Conservation (phyloP, 2,888 invertebrate species). For the Siphlonurus alternatus region DNA sequence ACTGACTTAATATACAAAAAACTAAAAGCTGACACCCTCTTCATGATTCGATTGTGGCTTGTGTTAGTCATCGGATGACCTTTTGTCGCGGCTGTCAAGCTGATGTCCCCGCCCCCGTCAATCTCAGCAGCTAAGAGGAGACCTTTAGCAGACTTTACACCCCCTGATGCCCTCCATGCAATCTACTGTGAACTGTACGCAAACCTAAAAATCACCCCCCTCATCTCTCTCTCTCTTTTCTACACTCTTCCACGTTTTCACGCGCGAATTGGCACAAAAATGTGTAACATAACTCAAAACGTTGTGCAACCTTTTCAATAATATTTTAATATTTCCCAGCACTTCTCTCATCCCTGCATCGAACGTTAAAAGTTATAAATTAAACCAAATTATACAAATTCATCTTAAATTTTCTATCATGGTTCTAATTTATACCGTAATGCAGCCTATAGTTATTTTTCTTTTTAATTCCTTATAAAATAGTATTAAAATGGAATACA, state of each 20-base stretch:
- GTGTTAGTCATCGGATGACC: neutral
- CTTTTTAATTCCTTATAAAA: too few relatives aligned
- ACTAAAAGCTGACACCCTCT: neutral
- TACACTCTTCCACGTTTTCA: neutral
- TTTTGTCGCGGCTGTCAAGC: neutral
- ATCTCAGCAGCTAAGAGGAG: neutral
- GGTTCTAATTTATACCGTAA: too few relatives aligned
- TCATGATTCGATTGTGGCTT: neutral
- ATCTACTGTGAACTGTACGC: neutral
- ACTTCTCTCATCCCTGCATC: too few relatives aligned
- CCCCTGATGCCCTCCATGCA: too few relatives aligned
- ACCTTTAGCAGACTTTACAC: neutral
- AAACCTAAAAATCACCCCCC: neutral
- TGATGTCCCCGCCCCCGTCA: neutral
- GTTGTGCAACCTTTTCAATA: too few relatives aligned
- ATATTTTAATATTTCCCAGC: too few relatives aligned
- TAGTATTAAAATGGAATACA: too few relatives aligned
- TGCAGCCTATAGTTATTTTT: too few relatives aligned
- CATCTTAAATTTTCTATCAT: too few relatives aligned
- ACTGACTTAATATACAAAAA: neutral
- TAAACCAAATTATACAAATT: too few relatives aligned
- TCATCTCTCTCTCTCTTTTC: too few relatives aligned
- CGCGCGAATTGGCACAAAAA: neutral
- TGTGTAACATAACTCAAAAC: neutral
- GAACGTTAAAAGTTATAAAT: too few relatives aligned